A percentile compares a stretch with the other conserved stretches of the same genome.
phyloP scores from a whole-genome alignment of 2,888 invertebrate species.

The Trypoxylon attenuatum region DNA sequence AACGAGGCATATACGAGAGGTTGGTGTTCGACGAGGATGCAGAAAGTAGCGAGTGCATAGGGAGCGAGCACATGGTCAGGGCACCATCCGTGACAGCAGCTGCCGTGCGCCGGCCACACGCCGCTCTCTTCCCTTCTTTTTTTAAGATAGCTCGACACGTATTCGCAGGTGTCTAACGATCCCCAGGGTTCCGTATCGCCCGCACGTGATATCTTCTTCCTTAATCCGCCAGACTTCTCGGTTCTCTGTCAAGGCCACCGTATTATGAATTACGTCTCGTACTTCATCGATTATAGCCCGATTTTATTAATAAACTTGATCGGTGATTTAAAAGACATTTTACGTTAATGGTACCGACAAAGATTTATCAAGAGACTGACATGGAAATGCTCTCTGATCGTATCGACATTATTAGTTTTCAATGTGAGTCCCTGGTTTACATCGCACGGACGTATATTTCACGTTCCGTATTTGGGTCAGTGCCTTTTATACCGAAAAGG shows the following conservation, averaged over 20 bases:
- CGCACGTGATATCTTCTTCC: constrained; percentile 15
- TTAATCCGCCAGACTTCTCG: constrained; percentile 13
- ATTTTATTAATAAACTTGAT: too few species aligned
- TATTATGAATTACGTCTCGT: constrained; percentile 28
- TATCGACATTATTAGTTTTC: not conserved
- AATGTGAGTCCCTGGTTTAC: constrained; percentile 21
- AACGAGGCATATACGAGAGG: not conserved
- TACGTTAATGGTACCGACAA: not conserved
- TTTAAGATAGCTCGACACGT: constrained; percentile 23
- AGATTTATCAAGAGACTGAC: not conserved
- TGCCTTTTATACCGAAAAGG: constrained; percentile 34
- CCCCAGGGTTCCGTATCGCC: not conserved
- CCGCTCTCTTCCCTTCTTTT: constrained; percentile 1
- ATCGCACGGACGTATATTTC: constrained; percentile 20
- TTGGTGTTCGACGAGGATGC: constrained; percentile 11
- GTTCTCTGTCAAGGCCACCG: constrained; percentile 28
- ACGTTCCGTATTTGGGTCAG: constrained; percentile 42
- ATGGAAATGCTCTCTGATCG: not conserved
- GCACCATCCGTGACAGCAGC: constrained; percentile 67
- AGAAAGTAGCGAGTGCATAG: constrained; percentile 23
- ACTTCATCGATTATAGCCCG: too few species aligned
- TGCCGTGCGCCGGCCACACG: constrained; percentile 53
- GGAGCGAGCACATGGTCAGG: constrained; percentile 59
- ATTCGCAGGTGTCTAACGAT: constrained; percentile 26
- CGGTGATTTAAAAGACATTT: too few species aligned